These are phyloP conservation scores for Charina bottae DNA, from an alignment of 2,113 vertebrate genomes.

Conservation along the genomic window DNA sequence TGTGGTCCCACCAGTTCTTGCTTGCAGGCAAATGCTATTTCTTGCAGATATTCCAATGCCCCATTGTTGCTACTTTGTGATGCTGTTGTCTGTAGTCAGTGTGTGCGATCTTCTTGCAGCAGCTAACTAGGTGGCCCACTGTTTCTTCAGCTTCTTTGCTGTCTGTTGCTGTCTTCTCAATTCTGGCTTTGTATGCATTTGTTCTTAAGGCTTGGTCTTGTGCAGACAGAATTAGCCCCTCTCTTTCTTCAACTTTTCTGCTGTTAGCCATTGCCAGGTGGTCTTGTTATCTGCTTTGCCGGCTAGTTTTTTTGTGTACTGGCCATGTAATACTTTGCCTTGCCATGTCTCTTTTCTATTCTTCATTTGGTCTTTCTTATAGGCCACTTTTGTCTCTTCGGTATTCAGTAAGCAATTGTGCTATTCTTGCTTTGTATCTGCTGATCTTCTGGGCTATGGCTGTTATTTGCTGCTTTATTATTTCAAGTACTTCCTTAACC, in stretches of 20 bases:
- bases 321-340: neutral
- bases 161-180: neutral
- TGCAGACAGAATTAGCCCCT: neutral
- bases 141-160: neutral
- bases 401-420: neutral
- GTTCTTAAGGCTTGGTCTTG: neutral
- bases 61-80: neutral
- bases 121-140: neutral
- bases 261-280: neutral
- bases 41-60: neutral
- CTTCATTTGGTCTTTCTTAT: neutral
- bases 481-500: no score
- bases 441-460: no score
- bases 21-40: neutral
- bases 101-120: neutral
- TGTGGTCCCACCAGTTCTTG: neutral
- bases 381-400: neutral
- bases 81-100: neutral
- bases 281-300: neutral
- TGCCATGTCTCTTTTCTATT: neutral
- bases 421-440: no score
- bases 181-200: neutral
- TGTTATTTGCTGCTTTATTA: no score
- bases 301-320: neutral
- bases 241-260: neutral